Evolutionary conservation across 1,140 invertebrate genomes (phyloP), one percentile per base, ranked within the genome.

Genomic region (Hypsibius dujardini): DNA sequence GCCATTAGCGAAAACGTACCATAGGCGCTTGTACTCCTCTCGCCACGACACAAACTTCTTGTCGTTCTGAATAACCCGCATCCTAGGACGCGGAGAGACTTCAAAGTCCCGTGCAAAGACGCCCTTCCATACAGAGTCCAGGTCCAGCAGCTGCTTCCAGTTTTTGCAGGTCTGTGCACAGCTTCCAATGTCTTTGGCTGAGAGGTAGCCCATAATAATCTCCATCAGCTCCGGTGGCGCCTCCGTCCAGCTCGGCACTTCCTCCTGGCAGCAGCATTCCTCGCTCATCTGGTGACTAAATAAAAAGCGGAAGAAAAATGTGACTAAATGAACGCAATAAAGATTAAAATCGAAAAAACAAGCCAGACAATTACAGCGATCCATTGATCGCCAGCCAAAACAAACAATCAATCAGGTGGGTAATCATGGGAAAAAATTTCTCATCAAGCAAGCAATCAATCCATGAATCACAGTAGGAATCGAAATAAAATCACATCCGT

Each of bases 1-100:
- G 28, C 28, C 28, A 28, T 28, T 28, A 28, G 28, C 28, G 28
- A 28, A 28, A 28, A 28, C 28, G 76, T 87, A 87, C 60, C 83
- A 81, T n/a, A 92, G 79, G 47, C 90, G 81, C 75, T 86, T 86
- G 76, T 87, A 92, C 83, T 92, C 90, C 46, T 79, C 77, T 2
- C 84, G 79, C 90, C 90, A 92, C 0, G 86, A 87, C 14, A 77
- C 76, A 42, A 70, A 71, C 47, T 42, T 1, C 46, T 70, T 15
- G 46, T 46, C 59, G 71, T 72, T 28, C 46, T 59, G 70, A 74
- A 72, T 74, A 76, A 77, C 86, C 85, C 84, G 79, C 85, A 84
- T 74, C 84, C 83, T 50, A 87, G 84, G 1, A 83, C 81, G 73
- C 88, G 80, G 77, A 71, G 86, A 84, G 69, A 89, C 83, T 74